Evolutionary conservation across 2,888 invertebrate genomes (phyloP).

Genomic region (Sepioteuthis lessoniana): DNA sequence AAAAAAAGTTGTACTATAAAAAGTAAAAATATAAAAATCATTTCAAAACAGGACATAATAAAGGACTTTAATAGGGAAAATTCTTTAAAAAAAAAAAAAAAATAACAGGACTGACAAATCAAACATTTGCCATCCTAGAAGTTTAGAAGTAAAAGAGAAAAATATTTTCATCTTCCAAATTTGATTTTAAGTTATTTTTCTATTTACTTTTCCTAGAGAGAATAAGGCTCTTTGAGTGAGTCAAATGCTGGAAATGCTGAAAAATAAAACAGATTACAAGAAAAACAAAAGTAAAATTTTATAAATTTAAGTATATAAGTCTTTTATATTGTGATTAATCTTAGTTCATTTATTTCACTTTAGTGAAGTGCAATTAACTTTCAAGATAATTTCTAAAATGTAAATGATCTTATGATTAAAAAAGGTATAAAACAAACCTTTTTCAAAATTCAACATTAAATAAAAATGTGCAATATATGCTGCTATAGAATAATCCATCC

Average conservation of each 20-base stretch:
- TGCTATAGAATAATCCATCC: no score
- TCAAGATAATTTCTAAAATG: background rate
- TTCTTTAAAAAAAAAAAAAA: background rate
- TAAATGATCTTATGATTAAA: background rate
- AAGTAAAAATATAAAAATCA: no score
- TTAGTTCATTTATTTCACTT: background rate
- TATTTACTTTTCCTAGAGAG: background rate
- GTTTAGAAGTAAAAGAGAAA: background rate
- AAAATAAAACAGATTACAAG: constrained; percentile 5
- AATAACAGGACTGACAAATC: background rate
- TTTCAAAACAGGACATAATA: no score
- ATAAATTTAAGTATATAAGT: no score
- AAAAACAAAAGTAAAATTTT: background rate
- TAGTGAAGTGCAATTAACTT: background rate
- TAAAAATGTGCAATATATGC: background rate
- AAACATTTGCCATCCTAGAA: background rate
- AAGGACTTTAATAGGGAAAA: no score
- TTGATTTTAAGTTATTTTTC: background rate
- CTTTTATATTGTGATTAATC: background rate
- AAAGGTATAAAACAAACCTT: background rate
- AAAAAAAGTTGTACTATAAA: no score
- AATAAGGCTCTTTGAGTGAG: background rate
- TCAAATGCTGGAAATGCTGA: background rate
- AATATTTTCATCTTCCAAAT: background rate
- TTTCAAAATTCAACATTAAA: background rate